phyloP scores from a whole-genome alignment of 2,113 vertebrate genomes.

The Chiloscyllium plagiosum region DNA sequence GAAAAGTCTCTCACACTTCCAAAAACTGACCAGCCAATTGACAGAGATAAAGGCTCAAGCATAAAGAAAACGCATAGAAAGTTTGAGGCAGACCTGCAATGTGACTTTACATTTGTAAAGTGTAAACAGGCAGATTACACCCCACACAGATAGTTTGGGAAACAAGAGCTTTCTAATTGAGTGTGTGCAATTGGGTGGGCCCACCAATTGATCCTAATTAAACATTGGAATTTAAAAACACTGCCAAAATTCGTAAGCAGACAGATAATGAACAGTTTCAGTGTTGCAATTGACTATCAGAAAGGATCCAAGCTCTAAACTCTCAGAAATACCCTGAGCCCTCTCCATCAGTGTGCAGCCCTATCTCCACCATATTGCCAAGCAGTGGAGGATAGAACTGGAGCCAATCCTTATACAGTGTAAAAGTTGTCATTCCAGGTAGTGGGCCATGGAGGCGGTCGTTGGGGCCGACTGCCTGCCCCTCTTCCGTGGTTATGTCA shows the following conservation, averaged over 20 bases:
- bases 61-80: background rate
- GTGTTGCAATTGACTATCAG: background rate
- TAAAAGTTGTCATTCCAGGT: too few relatives aligned
- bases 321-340: background rate
- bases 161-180: background rate
- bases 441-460: too few relatives aligned
- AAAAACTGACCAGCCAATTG: background rate
- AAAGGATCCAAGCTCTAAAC: background rate
- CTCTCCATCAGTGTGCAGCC: background rate
- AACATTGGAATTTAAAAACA: background rate
- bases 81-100: background rate
- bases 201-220: too few relatives aligned
- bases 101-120: background rate
- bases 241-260: background rate
- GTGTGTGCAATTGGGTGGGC: background rate
- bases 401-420: too few relatives aligned
- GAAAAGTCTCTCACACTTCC: background rate
- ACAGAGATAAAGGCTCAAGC: background rate
- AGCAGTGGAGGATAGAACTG: too few relatives aligned
- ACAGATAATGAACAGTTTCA: background rate
- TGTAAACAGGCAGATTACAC: conserved; percentile 9
- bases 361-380: too few relatives aligned
- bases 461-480: too few relatives aligned
- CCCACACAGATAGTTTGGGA: background rate
- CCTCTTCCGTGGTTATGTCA: too few relatives aligned